Conservation (phyloP, 2,888 invertebrate species). For the Agrochola lota region DNA sequence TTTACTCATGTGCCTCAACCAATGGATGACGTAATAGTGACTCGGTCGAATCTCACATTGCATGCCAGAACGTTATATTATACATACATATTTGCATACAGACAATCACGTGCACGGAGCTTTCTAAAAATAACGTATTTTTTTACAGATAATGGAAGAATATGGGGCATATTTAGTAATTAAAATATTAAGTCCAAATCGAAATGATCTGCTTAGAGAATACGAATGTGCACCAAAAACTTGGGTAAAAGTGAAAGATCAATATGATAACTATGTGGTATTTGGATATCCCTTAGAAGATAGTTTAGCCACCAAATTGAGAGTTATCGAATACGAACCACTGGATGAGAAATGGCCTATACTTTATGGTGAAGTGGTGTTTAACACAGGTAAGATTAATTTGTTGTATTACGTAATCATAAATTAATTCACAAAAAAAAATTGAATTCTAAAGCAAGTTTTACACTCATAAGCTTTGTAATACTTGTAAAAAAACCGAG, state of each 20-base stretch:
- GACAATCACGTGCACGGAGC: not conserved
- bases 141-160: constrained; percentile 35
- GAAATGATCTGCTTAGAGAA: not conserved
- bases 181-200: constrained; percentile 1
- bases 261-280: constrained; percentile 6
- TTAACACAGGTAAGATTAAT: constrained; percentile 13
- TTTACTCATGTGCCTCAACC: too few species aligned
- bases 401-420: not conserved
- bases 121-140: not conserved
- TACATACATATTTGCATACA: constrained; percentile 8
- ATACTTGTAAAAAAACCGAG: not conserved
- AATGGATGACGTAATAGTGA: constrained; percentile 20
- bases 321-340: constrained; percentile 7
- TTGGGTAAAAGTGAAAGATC: constrained; percentile 23
- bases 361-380: constrained; percentile 24
- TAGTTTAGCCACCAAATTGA: not conserved
- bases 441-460: not conserved
- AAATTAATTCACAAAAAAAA: not conserved
- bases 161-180: constrained; percentile 19
- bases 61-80: not conserved
- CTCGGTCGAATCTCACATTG: constrained; percentile 11
- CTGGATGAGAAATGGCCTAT: constrained; percentile 16
- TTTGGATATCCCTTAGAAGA: constrained; percentile 28
- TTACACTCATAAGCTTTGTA: not conserved
- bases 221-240: constrained; percentile 18